phyloP scores from a whole-genome alignment of 2,888 invertebrate species.

The Hoplodrina ambigua region DNA sequence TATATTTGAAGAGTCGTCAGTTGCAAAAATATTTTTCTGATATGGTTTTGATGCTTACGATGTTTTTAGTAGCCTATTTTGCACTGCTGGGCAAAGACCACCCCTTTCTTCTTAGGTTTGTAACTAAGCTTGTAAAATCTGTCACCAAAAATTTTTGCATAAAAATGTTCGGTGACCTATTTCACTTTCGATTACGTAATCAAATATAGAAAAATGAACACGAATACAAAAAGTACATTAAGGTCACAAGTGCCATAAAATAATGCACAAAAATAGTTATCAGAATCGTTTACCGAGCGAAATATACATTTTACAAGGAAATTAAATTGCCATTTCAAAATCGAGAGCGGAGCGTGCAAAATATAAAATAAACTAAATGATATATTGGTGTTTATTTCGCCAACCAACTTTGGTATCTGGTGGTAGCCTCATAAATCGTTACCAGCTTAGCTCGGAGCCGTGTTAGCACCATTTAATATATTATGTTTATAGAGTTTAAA shows the following conservation, averaged over 20 bases:
- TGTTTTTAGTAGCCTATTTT: too few relatives aligned
- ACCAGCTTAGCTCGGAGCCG: slow-evolving; percentile 44
- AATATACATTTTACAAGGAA: slow-evolving; percentile 45
- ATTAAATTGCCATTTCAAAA: slow-evolving; percentile 52
- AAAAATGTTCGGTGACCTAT: background rate
- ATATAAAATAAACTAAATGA: slow-evolving; percentile 60
- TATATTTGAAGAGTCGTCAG: too few relatives aligned
- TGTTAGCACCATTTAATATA: slow-evolving; percentile 55
- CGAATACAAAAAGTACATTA: background rate
- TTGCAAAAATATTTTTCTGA: too few relatives aligned
- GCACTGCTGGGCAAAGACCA: too few relatives aligned
- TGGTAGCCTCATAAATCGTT: slow-evolving; percentile 53
- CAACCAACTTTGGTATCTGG: slow-evolving; percentile 55
- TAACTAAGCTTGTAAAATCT: background rate
- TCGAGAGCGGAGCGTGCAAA: slow-evolving; percentile 39
- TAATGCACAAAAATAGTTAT: slow-evolving; percentile 10
- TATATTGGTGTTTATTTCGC: slow-evolving; percentile 58
- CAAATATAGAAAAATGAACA: too few relatives aligned
- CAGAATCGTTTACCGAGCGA: slow-evolving; percentile 12
- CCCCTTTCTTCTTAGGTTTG: too few relatives aligned
- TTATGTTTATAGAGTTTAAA: slow-evolving; percentile 35
- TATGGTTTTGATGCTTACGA: too few relatives aligned
- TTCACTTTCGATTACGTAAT: too few relatives aligned
- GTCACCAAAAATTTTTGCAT: background rate
- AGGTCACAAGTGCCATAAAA: background rate